Conservation (phyloP, 2,113 vertebrate species). For the Cisticola juncidis region DNA sequence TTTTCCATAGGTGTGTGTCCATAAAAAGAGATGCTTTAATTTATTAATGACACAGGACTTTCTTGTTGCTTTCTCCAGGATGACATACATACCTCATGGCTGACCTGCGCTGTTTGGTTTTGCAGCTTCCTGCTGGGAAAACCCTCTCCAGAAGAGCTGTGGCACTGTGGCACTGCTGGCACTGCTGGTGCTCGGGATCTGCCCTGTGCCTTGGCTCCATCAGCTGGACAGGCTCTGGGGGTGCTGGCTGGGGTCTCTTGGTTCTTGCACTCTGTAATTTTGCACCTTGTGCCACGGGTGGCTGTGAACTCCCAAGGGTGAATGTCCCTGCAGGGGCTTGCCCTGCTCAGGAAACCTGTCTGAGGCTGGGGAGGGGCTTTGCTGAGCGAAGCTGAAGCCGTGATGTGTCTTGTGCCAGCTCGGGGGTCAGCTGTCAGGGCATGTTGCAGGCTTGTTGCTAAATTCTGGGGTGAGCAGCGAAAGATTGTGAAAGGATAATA, state of each 20-base stretch:
- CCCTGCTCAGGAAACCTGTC: not conserved
- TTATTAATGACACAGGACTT: not conserved
- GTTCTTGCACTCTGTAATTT: not conserved
- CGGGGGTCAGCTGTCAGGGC: not conserved
- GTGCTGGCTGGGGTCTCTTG: fast-evolving
- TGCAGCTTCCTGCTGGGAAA: not conserved
- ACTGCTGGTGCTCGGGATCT: not conserved
- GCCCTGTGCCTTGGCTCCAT: fast-evolving
- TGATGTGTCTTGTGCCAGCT: fast-evolving
- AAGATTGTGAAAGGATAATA: not conserved
- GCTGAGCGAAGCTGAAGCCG: not conserved
- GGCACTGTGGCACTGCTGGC: fast-evolving
- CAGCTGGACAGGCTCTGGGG: fast-evolving
- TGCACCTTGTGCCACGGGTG: fast-evolving
- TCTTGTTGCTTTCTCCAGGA: not conserved
- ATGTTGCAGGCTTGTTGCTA: not conserved
- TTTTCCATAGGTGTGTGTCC: not conserved
- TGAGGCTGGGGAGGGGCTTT: not conserved
- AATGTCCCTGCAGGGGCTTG: not conserved
- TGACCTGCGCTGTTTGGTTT: not conserved
- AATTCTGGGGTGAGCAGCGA: not conserved
- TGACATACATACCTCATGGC: not conserved
- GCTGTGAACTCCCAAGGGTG: not conserved
- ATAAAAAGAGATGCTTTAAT: not conserved
- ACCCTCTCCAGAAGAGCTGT: not conserved